phyloP scores from a whole-genome alignment of 1,140 invertebrate genomes.

The Heliconius hewitsoni region DNA sequence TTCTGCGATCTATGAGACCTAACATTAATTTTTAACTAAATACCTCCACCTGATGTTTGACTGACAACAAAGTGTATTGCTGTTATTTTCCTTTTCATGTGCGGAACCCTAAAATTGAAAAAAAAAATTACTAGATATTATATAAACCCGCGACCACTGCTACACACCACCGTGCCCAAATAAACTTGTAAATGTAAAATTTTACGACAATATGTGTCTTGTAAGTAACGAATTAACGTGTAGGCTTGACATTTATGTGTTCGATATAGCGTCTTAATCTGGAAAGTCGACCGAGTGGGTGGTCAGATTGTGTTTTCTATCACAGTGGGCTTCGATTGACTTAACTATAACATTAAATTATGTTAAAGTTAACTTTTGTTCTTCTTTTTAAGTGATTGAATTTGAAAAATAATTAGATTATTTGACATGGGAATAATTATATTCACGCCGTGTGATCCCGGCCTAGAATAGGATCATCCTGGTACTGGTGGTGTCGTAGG shows the following conservation, averaged over 20 bases:
- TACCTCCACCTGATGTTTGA: too few species aligned
- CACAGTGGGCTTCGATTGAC: constrained; percentile 6
- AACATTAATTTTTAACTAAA: too few species aligned
- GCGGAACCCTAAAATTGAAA: background rate
- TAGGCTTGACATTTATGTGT: constrained; percentile 10
- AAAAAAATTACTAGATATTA: background rate
- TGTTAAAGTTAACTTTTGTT: background rate
- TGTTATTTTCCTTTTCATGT: too few species aligned
- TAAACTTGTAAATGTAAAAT: background rate
- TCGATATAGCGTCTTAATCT: constrained; percentile 11
- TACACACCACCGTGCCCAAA: background rate
- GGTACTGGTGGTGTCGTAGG: too few species aligned
- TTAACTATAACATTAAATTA: background rate
- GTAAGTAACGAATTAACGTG: background rate
- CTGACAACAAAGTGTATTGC: too few species aligned
- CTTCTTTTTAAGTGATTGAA: background rate
- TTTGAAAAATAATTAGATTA: too few species aligned
- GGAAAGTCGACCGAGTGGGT: background rate
- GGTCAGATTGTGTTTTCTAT: background rate
- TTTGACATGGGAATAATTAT: too few species aligned
- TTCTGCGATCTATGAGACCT: too few species aligned
- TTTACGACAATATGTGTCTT: background rate
- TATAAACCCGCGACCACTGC: background rate
- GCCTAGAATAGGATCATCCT: too few species aligned
- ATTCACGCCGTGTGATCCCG: too few species aligned